Evolutionary conservation across 2,113 vertebrate genomes (phyloP), one percentile per base, ranked within the genome.

Genomic region (Nannobrachium achirus): DNA sequence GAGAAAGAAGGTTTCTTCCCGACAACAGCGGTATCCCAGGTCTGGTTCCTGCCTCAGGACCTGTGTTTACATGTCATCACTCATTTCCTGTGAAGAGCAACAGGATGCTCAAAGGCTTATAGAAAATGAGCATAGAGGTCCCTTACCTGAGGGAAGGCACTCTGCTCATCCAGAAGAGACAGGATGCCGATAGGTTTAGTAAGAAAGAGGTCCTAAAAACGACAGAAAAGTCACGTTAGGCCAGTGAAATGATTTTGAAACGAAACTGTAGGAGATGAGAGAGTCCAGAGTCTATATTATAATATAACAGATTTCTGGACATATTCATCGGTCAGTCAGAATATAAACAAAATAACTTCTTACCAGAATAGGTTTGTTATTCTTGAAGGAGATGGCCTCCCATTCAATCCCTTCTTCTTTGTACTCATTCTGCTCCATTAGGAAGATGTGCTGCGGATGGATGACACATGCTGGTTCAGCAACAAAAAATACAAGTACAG

Each of bases 111-210:
- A 33, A 33, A 33, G 25, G 3, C 25, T 0, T 33, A 33, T 4
- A 33, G 25, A 2, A 33, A 33, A 33, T 33, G 25, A 11, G 20
- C 5, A 0, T 7, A 15, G 48, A n/a, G 11, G 8, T 20, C 8
- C 14, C 3, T 1, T 33, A 93, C 93, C 90, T 91, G 91, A 38
- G 93, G 93, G 63, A 94, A 94, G 10, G 91, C 85, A 55, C 92
- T 93, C 70, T 94, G 92, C 57, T 94, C 93, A 78, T 94, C 93
- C 76, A 94, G 78, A 60, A 94, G 88, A 14, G 93, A 93, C 15
- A 94, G 69, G 0, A 94, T 75, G 38, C 93, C 93, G 42, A 90
- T 51, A 0, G 93, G 93, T 44, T 91, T 94, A 10, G 90, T 90
- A 53, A 93, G 75, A 18, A 94, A 88, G 16, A 94, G 83, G 66